Conservation (phyloP, 2,888 invertebrate genomes). For the Napeogenes inachia region DNA sequence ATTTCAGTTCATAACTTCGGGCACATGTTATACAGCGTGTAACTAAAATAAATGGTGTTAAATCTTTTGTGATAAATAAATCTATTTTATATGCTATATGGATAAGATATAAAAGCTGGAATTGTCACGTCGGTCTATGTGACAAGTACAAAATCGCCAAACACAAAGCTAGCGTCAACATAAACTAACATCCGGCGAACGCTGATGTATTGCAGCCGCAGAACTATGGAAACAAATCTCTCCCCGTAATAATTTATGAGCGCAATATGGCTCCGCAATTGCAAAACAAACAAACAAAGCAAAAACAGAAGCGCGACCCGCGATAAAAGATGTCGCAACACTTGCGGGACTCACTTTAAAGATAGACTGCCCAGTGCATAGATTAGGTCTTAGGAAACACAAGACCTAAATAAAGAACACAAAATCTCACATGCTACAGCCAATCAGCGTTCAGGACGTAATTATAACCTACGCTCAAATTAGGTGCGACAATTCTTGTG, state of each 20-base stretch:
- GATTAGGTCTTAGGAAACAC: slow-evolving; percentile 53
- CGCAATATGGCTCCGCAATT: slow-evolving; percentile 68
- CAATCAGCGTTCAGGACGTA: slow-evolving; percentile 62
- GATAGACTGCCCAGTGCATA: slow-evolving; percentile 48
- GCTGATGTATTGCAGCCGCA: slow-evolving; percentile 72
- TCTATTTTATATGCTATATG: slow-evolving; percentile 31
- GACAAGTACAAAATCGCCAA: slow-evolving; percentile 63
- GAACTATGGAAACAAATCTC: slow-evolving; percentile 76
- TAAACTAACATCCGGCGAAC: slow-evolving; percentile 72
- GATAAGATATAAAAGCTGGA: slow-evolving; percentile 44
- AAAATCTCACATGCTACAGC: slow-evolving; percentile 44
- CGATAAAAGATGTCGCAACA: slow-evolving; percentile 72
- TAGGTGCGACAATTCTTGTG: slow-evolving; percentile 63
- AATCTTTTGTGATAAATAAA: slow-evolving; percentile 9
- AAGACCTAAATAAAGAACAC: slow-evolving; percentile 49
- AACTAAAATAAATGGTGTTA: background rate
- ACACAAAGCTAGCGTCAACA: slow-evolving; percentile 67
- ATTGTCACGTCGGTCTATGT: slow-evolving; percentile 47
- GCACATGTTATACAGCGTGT: slow-evolving; percentile 14
- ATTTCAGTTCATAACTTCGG: slow-evolving; percentile 21
- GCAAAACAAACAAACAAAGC: slow-evolving; percentile 65
- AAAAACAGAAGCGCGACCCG: slow-evolving; percentile 62
- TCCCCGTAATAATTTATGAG: slow-evolving; percentile 70
- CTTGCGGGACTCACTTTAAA: slow-evolving; percentile 58
- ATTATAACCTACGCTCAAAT: slow-evolving; percentile 71